Base-by-base conservation (phyloP, 2,113 vertebrate genomes). In the Gyps fulvus region DNA sequence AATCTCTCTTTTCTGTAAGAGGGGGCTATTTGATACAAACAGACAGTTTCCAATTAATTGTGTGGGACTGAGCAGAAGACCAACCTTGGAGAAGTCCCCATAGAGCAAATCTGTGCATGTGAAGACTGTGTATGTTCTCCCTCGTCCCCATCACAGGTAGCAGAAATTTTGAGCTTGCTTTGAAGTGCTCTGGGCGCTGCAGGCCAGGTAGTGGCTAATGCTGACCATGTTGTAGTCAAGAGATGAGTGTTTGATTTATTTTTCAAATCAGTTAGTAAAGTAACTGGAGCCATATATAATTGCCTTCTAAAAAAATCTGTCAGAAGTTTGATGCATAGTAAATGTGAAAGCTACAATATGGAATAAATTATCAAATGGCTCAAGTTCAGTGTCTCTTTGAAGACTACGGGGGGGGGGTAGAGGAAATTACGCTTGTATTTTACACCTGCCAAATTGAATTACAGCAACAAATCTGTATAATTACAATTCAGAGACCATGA, bases 381-480 rank as follows among this genome's bases (percentile, higher is more conserved):
- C 42, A 91, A 95, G 59, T 94, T 95, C 93, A 91, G 49, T 62
- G 87, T 89, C 81, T 89, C 73, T 97, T 92, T 94, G 81, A 89
- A 95, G 94, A 69, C 89, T 77, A 5, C 0, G 0, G 66, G 45
- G 31, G 31, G 36, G 36, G 7, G 19, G 19, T 43, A 52, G 78
- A 83, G 74, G 74, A 88, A 90, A 93, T 91, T 92, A 50, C 49
- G 40, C 79, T 95, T 96, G 66, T 73, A 59, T 95, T 96, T 95
- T 97, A 96, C 84, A 95, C 89, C 84, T 96, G 93, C 84, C 93
- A 95, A 86, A 95, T 78, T 80, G 85, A 93, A 97, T 97, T 95
- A 97, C 63, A 83, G 91, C 73, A 89, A 86, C 93, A 71, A 91
- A 89, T 94, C 84, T 94, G 78, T 83, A 27, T 88, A 90, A 96